Conservation (phyloP, 37 sponge, comb jelly and placozoan species). For the Diacarnus erythraeanus region DNA sequence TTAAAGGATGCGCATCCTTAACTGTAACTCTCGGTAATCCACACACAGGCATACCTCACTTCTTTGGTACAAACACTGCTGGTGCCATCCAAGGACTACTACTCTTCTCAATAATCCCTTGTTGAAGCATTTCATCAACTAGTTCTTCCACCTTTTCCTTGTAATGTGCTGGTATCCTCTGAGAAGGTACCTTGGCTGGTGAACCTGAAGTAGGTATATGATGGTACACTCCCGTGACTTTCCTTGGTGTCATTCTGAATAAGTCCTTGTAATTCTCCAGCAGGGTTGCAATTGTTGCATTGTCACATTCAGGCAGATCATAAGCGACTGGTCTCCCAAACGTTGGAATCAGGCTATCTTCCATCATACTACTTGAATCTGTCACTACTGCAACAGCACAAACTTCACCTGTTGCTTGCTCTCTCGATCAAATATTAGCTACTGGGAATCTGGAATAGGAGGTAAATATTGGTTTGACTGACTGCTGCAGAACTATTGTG, state of each 20-base stretch:
- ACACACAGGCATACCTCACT: conserved; percentile 59
- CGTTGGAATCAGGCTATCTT: conserved; percentile 48
- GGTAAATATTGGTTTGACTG: too few species aligned
- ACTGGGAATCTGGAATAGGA: too few species aligned
- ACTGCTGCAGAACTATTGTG: too few species aligned
- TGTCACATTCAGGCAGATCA: conserved; percentile 24
- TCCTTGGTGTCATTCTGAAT: conserved; percentile 29
- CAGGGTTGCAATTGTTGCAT: neutral
- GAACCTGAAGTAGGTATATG: conserved; percentile 30
- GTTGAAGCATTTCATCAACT: conserved; percentile 53
- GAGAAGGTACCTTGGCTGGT: conserved; percentile 47
- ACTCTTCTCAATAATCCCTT: conserved; percentile 62
- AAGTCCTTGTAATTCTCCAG: conserved; percentile 12
- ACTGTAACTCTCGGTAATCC: conserved; percentile 63
- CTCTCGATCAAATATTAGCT: too few species aligned
- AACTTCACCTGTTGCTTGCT: neutral
- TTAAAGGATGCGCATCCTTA: conserved; percentile 61
- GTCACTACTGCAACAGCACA: neutral
- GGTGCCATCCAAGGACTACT: conserved; percentile 77
- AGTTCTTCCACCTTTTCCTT: conserved; percentile 49
- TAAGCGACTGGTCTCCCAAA: conserved; percentile 13
- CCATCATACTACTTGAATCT: conserved; percentile 1
- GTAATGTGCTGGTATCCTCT: conserved; percentile 55
- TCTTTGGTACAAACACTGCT: conserved; percentile 55
- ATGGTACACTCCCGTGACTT: conserved; percentile 25